Conservation (phyloP, 2,113 vertebrate species). For the Indri indri region DNA sequence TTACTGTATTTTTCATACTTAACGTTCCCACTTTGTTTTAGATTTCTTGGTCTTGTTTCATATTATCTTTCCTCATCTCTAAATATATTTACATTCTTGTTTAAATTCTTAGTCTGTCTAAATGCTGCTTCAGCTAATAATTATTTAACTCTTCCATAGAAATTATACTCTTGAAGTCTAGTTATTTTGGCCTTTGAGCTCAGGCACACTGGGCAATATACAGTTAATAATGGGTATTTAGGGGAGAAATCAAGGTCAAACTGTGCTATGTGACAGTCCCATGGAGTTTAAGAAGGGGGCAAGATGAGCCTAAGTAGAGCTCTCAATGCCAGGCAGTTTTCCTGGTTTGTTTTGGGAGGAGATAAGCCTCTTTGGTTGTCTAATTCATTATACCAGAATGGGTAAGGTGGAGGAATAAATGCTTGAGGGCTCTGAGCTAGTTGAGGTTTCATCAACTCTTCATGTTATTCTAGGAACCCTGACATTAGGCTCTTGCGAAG, state of each 20-base stretch:
- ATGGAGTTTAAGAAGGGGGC: background rate
- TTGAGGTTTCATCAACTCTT: background rate
- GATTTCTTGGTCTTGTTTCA: conserved; percentile 44
- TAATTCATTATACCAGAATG: background rate
- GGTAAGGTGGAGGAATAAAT: background rate
- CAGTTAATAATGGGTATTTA: background rate
- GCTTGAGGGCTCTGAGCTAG: background rate
- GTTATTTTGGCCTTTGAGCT: background rate
- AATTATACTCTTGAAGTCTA: background rate
- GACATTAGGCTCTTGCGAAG: background rate
- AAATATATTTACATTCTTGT: background rate
- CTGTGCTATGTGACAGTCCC: background rate
- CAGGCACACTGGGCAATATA: background rate
- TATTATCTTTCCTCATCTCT: background rate
- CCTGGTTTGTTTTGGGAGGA: background rate
- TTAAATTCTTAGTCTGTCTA: background rate
- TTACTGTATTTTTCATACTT: background rate
- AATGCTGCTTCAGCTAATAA: background rate
- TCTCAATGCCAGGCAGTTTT: background rate
- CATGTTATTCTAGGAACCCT: background rate
- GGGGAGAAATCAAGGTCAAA: background rate
- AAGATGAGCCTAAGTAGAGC: background rate
- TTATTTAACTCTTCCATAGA: background rate
- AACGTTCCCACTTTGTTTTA: conserved; percentile 1
- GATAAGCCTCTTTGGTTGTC: background rate